Base-by-base conservation (phyloP, 2,888 invertebrate species). In the Brachypalpus laphriformis region DNA sequence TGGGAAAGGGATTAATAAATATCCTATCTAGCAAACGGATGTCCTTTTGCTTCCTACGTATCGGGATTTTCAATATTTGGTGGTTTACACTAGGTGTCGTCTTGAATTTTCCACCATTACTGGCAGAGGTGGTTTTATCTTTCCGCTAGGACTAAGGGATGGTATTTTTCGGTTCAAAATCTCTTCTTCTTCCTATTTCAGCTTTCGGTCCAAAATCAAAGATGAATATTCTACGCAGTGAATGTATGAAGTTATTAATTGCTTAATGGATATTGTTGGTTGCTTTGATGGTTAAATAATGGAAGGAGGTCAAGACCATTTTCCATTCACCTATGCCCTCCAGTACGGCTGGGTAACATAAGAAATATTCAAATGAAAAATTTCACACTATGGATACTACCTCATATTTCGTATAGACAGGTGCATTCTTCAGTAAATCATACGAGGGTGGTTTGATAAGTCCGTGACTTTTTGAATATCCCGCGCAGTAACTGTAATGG, bases 1-100 rank as follows among this genome's bases (percentile, higher is more conserved):
- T 16, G 14, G 20, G 74, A 61, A 75, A 61, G 72, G 74, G 83
- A 83, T 74, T 83, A 74, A 74, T 74, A 74, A 83, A 78, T 78
- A 68, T 78, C 47, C 54, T 56, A 68, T 83, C 66, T 63, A 66
- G 42, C 72, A 40, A 34, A 68, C 78, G 78, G 83, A 78, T 78
- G 78, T 83, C 78, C 68, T 57, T 74, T 70, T 78, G 31, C 34
- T 66, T 61, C 47, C 40, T 66, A 72, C 51, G 68, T 74, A 74
- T 74, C 74, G 72, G 56, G 49, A 74, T 56, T 74, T 70, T 74
- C 78, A n/a, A 72, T 72, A 34, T 71, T 72, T 71, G 77, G 71
- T 78, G 65, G 82, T 70, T 63, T 70, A 49, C 47, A 63, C 56
- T 54, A 47, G 70, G 59, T 70, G 76, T 70, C 70, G 40, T 49